These are phyloP conservation scores for Origma solitaria DNA, from an alignment of 2,113 vertebrate genomes.

Conservation along the genomic window DNA sequence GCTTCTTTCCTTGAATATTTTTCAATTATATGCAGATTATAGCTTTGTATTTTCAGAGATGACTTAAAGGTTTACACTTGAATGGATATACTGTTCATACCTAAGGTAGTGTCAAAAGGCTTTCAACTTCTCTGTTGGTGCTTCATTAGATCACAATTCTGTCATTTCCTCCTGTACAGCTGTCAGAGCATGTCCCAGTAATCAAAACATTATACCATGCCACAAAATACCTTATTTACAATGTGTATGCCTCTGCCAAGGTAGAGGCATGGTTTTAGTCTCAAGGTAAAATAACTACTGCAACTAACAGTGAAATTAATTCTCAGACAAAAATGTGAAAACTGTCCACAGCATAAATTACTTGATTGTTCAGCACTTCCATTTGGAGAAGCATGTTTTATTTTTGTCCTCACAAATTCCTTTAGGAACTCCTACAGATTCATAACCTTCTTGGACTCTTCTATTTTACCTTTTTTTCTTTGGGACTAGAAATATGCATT, in stretches of 20 bases:
- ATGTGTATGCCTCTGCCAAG: not conserved
- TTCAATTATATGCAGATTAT: not conserved
- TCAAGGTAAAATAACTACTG: not conserved
- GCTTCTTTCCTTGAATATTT: not conserved
- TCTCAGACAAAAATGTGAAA: not conserved
- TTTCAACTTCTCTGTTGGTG: not conserved
- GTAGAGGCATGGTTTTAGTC: not conserved
- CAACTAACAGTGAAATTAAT: not conserved
- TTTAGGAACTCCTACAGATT: slow-evolving; percentile 10
- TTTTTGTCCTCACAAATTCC: not conserved
- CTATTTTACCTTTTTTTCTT: not conserved
- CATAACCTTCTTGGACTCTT: not conserved
- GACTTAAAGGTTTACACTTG: not conserved
- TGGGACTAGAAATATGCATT: not conserved
- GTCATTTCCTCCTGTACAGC: not conserved
- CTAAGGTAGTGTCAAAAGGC: not conserved
- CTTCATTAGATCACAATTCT: not conserved
- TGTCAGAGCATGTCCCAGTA: not conserved
- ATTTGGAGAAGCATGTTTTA: not conserved
- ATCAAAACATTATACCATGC: not conserved
- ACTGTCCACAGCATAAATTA: not conserved
- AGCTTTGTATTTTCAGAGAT: not conserved
- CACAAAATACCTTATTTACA: not conserved
- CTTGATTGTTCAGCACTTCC: not conserved
- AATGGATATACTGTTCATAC: not conserved